A percentile compares a stretch with the other conserved stretches of the same genome.
Conservation (phyloP, 2,113 vertebrate species). For the Colius striatus region DNA sequence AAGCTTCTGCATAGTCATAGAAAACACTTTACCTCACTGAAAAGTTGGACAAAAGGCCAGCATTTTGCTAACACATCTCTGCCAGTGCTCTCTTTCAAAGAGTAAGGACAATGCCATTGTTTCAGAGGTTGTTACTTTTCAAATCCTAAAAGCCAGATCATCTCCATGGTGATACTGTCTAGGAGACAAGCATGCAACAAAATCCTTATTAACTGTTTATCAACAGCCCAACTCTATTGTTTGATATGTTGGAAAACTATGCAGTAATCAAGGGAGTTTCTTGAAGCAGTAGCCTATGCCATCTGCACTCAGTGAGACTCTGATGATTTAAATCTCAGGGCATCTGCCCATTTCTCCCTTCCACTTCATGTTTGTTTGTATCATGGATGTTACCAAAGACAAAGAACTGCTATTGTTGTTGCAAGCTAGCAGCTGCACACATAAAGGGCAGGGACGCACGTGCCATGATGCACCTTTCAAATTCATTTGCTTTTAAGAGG, state of each 20-base stretch:
- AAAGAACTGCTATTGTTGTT: neutral
- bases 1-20: neutral
- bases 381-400: constrained; percentile 17
- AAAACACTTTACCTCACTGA: neutral
- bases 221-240: neutral
- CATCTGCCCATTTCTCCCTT: neutral
- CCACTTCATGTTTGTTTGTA: neutral
- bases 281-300: neutral
- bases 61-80: neutral
- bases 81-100: neutral
- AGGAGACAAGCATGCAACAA: constrained; percentile 34
- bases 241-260: neutral
- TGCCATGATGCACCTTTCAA: neutral
- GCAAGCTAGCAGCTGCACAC: constrained; percentile 25
- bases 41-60: constrained; percentile 2
- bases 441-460: neutral
- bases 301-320: neutral
- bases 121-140: neutral
- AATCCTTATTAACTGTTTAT: constrained; percentile 66
- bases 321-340: neutral
- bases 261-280: neutral
- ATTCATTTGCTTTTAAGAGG: neutral
- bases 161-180: constrained; percentile 22
- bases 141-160: constrained; percentile 43
- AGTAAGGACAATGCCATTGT: neutral